These are phyloP conservation scores for Esox niger DNA, from an alignment of 2,113 vertebrate genomes.

Conservation along the genomic window DNA sequence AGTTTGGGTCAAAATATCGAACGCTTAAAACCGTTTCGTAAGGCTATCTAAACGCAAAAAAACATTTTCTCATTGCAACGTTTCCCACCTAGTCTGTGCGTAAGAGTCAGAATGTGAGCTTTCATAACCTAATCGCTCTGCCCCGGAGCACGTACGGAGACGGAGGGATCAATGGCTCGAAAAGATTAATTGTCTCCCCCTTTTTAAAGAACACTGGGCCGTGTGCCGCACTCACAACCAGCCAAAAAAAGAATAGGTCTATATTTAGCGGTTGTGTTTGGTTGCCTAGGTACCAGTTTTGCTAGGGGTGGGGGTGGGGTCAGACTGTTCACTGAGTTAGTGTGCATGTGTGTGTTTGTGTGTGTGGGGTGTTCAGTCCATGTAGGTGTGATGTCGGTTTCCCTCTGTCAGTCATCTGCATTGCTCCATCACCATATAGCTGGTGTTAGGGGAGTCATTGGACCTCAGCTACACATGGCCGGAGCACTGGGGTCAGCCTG, in stretches of 20 bases:
- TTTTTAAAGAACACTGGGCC: slow-evolving; percentile 1
- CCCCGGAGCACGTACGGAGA: too few species aligned
- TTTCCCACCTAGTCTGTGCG: too few species aligned
- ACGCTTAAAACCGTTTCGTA: too few species aligned
- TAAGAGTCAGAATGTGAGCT: too few species aligned
- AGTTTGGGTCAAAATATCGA: too few species aligned
- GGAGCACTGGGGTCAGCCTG: not conserved
- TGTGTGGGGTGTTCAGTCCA: slow-evolving; percentile 9
- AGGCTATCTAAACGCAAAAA: too few species aligned
- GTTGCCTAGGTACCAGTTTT: slow-evolving; percentile 61
- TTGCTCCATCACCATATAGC: not conserved
- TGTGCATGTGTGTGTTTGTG: slow-evolving; percentile 20
- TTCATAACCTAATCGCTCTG: too few species aligned
- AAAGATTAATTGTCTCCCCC: not conserved
- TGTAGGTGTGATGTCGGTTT: slow-evolving; percentile 17
- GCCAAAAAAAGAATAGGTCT: slow-evolving; percentile 31
- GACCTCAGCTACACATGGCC: not conserved
- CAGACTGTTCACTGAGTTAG: slow-evolving; percentile 15
- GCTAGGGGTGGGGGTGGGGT: not conserved
- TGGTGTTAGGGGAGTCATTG: slow-evolving; percentile 7
- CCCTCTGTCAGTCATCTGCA: slow-evolving; percentile 11
- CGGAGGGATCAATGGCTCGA: not conserved
- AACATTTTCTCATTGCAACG: too few species aligned
- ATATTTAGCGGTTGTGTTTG: slow-evolving; percentile 64
- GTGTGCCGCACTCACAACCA: slow-evolving; percentile 9